Conservation (phyloP, 2,888 invertebrate genomes). For the Shargacucullia verbasci region DNA sequence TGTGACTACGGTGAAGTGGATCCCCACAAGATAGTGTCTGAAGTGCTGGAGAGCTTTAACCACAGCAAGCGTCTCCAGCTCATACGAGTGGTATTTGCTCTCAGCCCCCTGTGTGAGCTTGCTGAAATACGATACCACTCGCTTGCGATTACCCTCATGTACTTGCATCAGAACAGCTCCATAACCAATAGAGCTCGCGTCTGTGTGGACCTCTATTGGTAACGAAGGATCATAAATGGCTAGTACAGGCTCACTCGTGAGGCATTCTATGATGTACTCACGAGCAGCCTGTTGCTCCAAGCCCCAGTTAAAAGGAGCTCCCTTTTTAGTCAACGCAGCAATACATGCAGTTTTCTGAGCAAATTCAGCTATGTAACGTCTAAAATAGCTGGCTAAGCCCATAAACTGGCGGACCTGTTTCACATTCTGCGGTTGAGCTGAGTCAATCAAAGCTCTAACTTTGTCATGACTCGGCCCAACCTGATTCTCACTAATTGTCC, state of each 20-base stretch:
- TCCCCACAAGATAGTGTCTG: slow-evolving; percentile 14
- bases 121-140: not conserved
- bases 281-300: too few species aligned
- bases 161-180: slow-evolving; percentile 2
- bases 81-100: slow-evolving; percentile 5
- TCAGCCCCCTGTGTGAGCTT: too few species aligned
- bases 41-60: slow-evolving; percentile 9
- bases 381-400: too few species aligned
- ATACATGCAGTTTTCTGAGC: too few species aligned
- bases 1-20: slow-evolving; percentile 6
- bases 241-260: too few species aligned
- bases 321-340: too few species aligned
- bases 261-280: too few species aligned
- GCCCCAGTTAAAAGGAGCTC: too few species aligned
- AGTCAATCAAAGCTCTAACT: not conserved
- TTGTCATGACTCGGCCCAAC: slow-evolving; percentile 6
- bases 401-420: too few species aligned
- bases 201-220: too few species aligned
- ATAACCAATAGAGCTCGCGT: not conserved
- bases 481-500: slow-evolving; percentile 10
- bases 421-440: not conserved
- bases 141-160: slow-evolving; percentile 1
- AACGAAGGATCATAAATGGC: too few species aligned
- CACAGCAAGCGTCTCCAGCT: slow-evolving; percentile 7
- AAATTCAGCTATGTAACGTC: too few species aligned